Conservation (phyloP, 1,140 invertebrate genomes). For the Euschistus heros region DNA sequence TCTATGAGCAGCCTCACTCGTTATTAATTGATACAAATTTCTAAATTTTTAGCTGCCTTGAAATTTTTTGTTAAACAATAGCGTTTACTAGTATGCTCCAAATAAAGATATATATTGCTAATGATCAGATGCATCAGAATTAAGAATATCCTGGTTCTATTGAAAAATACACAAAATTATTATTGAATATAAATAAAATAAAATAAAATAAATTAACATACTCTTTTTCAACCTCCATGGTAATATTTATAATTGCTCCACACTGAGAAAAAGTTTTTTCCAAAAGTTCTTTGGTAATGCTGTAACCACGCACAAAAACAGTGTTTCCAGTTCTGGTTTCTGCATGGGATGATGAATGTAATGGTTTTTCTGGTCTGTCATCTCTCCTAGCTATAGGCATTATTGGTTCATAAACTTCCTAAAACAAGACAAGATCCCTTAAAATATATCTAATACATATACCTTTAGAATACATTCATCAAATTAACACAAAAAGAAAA, state of each 20-base stretch:
- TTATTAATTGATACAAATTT: too few relatives aligned
- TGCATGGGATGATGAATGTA: slow-evolving; percentile 31
- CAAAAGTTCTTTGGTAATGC: slow-evolving; percentile 71
- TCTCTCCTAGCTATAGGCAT: slow-evolving; percentile 62
- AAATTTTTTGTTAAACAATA: too few relatives aligned
- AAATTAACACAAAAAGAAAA: slow-evolving; percentile 12
- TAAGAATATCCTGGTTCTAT: too few relatives aligned
- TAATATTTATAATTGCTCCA: slow-evolving; percentile 76
- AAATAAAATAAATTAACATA: background rate
- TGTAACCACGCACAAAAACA: slow-evolving; percentile 70
- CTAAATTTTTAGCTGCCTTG: too few relatives aligned
- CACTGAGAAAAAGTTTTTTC: slow-evolving; percentile 66
- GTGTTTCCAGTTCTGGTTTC: slow-evolving; percentile 56
- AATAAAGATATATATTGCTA: too few relatives aligned
- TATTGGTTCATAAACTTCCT: slow-evolving; percentile 84
- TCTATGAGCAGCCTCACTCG: too few relatives aligned
- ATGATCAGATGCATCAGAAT: too few relatives aligned
- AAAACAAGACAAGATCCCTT: slow-evolving; percentile 22
- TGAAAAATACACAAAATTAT: too few relatives aligned
- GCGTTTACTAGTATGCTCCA: too few relatives aligned
- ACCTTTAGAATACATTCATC: too few relatives aligned
- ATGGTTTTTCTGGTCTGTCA: slow-evolving; percentile 43
- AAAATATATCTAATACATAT: too few relatives aligned
- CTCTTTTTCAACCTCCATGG: slow-evolving; percentile 71
- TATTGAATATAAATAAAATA: too few relatives aligned